Evolutionary conservation across 2,113 vertebrate genomes (phyloP).

Genomic region (Phoenicopterus ruber): DNA sequence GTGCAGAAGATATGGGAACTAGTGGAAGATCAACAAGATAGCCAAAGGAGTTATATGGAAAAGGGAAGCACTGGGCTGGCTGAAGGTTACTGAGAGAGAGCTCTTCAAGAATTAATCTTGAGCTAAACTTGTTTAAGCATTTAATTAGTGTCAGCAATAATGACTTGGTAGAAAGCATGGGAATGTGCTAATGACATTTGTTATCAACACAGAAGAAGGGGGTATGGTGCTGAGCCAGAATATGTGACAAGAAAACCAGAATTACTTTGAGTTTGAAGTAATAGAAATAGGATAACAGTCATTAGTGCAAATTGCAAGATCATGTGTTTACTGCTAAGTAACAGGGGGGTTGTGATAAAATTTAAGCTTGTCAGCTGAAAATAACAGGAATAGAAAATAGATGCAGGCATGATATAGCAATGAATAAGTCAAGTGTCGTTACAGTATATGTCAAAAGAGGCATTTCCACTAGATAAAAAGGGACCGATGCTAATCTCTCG

Average conservation of each 20-base stretch:
- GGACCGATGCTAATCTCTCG: fast-evolving
- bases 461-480: not conserved
- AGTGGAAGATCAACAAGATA: not conserved
- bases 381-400: not conserved
- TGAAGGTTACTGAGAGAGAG: not conserved
- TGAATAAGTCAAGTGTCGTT: not conserved
- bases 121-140: not conserved
- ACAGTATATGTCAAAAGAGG: not conserved
- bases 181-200: not conserved
- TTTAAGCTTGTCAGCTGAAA: not conserved
- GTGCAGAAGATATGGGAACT: not conserved
- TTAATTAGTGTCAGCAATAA: not conserved
- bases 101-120: not conserved
- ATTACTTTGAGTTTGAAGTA: not conserved
- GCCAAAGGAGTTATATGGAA: not conserved
- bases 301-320: not conserved
- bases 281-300: not conserved
- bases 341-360: not conserved
- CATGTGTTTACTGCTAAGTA: not conserved
- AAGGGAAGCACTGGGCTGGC: not conserved
- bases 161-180: not conserved
- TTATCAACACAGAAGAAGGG: not conserved
- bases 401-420: not conserved
- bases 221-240: not conserved
- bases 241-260: not conserved